Evolutionary conservation across 2,797 vertebrate species (phyloP).

Genomic region (Gallinago solitaria): DNA sequence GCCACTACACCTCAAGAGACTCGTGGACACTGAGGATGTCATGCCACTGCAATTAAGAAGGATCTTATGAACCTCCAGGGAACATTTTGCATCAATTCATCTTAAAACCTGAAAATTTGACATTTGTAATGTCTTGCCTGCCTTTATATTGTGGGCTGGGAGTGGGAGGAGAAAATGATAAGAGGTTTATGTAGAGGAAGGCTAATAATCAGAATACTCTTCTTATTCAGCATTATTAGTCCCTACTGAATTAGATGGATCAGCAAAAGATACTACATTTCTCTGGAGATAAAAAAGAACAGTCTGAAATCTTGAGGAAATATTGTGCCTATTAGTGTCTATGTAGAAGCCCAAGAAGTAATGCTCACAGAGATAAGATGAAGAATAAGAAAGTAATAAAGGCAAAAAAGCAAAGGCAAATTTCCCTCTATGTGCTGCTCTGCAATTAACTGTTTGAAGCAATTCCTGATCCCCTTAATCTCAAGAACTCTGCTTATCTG

Average conservation of each 20-base stretch:
- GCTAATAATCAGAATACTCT: slow-evolving; percentile 13
- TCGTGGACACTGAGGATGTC: not conserved
- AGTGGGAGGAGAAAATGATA: not conserved
- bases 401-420: not conserved
- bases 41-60: not conserved
- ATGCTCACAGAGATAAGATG: not conserved
- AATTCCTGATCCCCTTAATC: slow-evolving; percentile 41
- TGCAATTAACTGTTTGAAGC: slow-evolving; percentile 44
- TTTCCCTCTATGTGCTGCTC: not conserved
- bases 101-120: not conserved
- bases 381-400: slow-evolving; percentile 38
- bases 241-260: slow-evolving; percentile 19
- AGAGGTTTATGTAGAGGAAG: not conserved
- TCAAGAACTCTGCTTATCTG: slow-evolving; percentile 37
- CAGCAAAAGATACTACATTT: not conserved
- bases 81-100: not conserved
- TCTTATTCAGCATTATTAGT: slow-evolving; percentile 38
- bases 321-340: not conserved
- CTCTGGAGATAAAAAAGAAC: slow-evolving; percentile 6
- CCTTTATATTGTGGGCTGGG: not conserved
- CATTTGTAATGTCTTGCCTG: not conserved
- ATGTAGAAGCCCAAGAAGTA: not conserved
- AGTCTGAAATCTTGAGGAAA: not conserved
- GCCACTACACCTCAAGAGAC: not conserved
- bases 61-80: not conserved